Evolutionary conservation across 2,888 invertebrate species (phyloP), one percentile per base, ranked within the genome.

Genomic region (Trisateles emortualis): DNA sequence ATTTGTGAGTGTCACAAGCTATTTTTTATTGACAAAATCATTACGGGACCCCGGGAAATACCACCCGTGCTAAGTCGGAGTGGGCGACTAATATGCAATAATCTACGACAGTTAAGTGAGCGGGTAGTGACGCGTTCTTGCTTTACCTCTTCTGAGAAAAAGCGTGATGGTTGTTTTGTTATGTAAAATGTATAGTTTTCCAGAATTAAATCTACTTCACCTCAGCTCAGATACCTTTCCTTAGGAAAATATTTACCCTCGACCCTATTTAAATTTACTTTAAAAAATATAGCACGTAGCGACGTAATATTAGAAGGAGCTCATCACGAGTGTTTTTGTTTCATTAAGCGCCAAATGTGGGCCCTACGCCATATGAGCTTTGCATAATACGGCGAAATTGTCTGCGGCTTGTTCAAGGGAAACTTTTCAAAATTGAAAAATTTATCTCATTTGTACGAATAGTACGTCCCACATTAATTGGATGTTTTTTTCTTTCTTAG

Each of bases 401-500:
- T 60, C 63, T 59, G 54, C 48, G 58, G 52, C 56, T 56, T 43
- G 53, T 58, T 54, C 52, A 57, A 45, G 42, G 48, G 35, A 29
- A 63, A 59, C 50, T 69, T 70, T 65, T 57, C 51, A 56, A 69
- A 73, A 73, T 73, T 66, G 56, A 54, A 56, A 66, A 72, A 73
- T 53, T 72, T 69, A 52, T 54, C 47, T 62, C 59, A 57, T 69
- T 70, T 66, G 48, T 59, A 54, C 48, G 52, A 53, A 56, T 58
- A 64, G 52, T 71, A 49, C 17, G 17, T 43, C 43, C 48, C 36
- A 52, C 55, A 58, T 72, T 68, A 68, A 68, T 59, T 54, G 53
- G 48, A 50, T 47, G 30, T 48, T 52, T 46, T 36, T n/a, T n/a
- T n/a, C n/a, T n/a, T 54, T 58, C 26, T 35, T 35, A 39, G 8